Evolutionary conservation across 2,797 vertebrate species (phyloP).

Genomic region (Psittacula derbiana): DNA sequence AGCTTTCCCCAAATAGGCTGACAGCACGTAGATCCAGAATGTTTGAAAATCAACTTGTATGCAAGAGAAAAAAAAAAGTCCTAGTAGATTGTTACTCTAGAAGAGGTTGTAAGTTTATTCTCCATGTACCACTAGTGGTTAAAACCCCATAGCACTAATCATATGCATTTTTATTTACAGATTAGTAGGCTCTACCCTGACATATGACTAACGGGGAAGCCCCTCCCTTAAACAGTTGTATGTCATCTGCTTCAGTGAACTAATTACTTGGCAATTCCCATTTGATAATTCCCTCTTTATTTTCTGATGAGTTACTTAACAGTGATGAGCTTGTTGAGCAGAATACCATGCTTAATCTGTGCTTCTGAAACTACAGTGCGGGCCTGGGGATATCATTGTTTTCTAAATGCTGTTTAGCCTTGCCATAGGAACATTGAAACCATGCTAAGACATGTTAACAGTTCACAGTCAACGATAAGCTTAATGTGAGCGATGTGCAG

Average conservation of each 20-base stretch:
- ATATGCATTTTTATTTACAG: conserved; percentile 77
- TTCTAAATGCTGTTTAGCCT: conserved; percentile 59
- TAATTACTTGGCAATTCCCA: conserved; percentile 84
- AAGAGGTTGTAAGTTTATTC: conserved; percentile 14
- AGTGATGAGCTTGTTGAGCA: conserved; percentile 75
- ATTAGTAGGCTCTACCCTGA: conserved; percentile 68
- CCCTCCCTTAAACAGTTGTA: conserved; percentile 75
- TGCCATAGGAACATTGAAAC: conserved; percentile 63
- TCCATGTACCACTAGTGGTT: neutral
- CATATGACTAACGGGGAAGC: conserved; percentile 72
- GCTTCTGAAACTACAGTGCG: conserved; percentile 54
- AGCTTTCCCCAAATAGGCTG: neutral
- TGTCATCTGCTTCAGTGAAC: conserved; percentile 80
- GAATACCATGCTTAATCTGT: conserved; percentile 68
- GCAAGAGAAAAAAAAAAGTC: neutral
- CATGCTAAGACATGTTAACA: conserved; percentile 49
- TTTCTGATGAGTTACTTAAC: conserved; percentile 83
- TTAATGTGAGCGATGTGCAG: neutral
- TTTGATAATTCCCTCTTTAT: conserved; percentile 82
- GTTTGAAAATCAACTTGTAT: neutral
- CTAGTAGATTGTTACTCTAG: neutral
- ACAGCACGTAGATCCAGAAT: neutral
- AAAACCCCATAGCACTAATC: conserved; percentile 3
- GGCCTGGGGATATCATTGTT: conserved; percentile 61
- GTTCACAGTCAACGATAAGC: conserved; percentile 36